A percentile compares a stretch with the other conserved stretches of the same genome.
These are phyloP conservation scores for Talpa occidentalis DNA, from an alignment of 2,113 vertebrate genomes.

Conservation along the genomic window DNA sequence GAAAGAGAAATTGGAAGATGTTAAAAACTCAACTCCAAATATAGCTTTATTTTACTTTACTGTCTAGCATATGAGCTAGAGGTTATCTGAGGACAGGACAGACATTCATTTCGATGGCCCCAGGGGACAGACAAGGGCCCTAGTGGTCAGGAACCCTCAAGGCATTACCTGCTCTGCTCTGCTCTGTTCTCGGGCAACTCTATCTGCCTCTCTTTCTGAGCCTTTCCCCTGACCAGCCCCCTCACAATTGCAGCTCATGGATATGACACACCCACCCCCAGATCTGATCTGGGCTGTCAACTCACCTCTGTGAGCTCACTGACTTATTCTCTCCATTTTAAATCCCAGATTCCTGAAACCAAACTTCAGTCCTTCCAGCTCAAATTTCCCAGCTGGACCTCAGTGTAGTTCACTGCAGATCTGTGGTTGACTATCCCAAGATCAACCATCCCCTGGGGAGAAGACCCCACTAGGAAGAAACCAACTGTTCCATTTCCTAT, in stretches of 20 bases:
- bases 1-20: background rate
- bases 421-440: background rate
- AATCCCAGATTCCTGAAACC: background rate
- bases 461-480: background rate
- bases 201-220: background rate
- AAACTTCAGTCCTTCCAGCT: background rate
- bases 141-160: background rate
- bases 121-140: background rate
- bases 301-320: background rate
- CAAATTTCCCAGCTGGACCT: background rate
- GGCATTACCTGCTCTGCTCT: background rate
- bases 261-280: background rate
- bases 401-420: background rate
- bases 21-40: background rate
- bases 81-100: background rate
- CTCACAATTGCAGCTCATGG: background rate
- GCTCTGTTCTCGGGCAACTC: background rate
- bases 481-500: background rate
- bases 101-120: background rate
- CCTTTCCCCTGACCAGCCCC: background rate
- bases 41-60: background rate
- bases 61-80: background rate
- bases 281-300: background rate
- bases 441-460: background rate
- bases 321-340: background rate